phyloP scores from a whole-genome alignment of 2,797 vertebrate genomes.

The Dallia pectoralis region DNA sequence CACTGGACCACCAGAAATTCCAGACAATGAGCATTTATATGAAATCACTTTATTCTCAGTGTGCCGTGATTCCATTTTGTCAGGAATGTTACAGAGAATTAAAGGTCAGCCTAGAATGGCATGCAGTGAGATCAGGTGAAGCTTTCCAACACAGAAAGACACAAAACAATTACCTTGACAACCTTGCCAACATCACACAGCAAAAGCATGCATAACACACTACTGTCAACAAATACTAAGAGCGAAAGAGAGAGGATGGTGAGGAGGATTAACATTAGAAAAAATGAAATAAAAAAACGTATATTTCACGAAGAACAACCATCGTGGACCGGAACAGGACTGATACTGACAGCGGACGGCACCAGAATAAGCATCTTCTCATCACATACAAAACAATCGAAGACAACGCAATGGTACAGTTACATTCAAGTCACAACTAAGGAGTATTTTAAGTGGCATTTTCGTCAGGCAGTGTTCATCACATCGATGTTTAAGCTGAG shows the following conservation, averaged over 20 bases:
- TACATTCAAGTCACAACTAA: constrained; percentile 83
- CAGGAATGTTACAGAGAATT: constrained; percentile 82
- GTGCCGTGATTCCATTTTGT: constrained; percentile 91
- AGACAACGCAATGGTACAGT: constrained; percentile 71
- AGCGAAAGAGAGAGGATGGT: constrained; percentile 42
- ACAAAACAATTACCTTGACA: constrained; percentile 76
- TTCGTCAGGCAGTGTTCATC: constrained; percentile 64
- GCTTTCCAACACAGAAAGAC: constrained; percentile 77
- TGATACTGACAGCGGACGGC: constrained; percentile 67
- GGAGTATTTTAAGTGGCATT: constrained; percentile 55
- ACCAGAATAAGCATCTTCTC: constrained; percentile 64
- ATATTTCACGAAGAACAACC: constrained; percentile 72
- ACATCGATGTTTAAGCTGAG: constrained; percentile 45
- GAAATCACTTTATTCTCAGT: constrained; percentile 91
- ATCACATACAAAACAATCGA: constrained; percentile 69
- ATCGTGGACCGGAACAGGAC: constrained; percentile 76
- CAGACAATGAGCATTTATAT: constrained; percentile 71
- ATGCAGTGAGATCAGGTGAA: constrained; percentile 89
- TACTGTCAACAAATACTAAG: constrained; percentile 66
- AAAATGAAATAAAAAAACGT: constrained; percentile 61
- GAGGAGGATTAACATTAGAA: constrained; percentile 71
- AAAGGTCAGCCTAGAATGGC: constrained; percentile 78
- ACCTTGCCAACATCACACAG: constrained; percentile 74
- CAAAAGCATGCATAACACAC: constrained; percentile 80
- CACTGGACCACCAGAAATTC: constrained; percentile 57